Conservation (phyloP, 2,113 vertebrate species). For the Columbina picui region DNA sequence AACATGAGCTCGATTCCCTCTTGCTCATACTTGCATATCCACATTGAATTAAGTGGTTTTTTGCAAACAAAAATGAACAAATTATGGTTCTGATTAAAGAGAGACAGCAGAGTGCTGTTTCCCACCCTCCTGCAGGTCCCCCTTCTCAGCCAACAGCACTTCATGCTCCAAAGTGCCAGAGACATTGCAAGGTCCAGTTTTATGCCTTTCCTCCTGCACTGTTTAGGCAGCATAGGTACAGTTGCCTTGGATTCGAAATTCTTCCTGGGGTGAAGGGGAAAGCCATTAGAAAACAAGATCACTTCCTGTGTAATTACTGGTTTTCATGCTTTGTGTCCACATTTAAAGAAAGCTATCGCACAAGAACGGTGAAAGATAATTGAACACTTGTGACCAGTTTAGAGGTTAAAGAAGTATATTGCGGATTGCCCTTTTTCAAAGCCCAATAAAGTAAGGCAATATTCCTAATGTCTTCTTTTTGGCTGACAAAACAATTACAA, state of each 20-base stretch:
- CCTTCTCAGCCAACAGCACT: neutral
- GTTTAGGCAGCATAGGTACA: neutral
- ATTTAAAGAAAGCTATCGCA: neutral
- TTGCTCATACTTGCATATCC: neutral
- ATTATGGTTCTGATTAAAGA: neutral
- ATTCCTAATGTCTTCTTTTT: neutral
- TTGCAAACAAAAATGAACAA: neutral
- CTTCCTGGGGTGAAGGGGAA: neutral
- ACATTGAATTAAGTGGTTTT: neutral
- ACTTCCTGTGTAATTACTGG: neutral
- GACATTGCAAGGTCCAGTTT: neutral
- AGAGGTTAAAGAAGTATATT: neutral
- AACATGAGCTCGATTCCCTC: neutral
- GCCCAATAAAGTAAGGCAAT: neutral
- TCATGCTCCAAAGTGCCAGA: neutral
- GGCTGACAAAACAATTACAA: neutral
- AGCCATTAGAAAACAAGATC: fast-evolving
- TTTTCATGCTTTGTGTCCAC: neutral
- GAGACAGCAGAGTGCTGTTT: neutral
- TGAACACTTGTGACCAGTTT: neutral
- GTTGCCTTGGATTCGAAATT: neutral
- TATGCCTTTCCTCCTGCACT: neutral
- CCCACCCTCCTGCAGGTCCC: neutral
- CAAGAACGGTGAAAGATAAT: neutral
- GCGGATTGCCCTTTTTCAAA: neutral